Percentiles rank a stretch among this genome's conserved stretches.
Evolutionary conservation across 2,797 vertebrate species (phyloP).

Genomic region (Tauraco hartlaubi): DNA sequence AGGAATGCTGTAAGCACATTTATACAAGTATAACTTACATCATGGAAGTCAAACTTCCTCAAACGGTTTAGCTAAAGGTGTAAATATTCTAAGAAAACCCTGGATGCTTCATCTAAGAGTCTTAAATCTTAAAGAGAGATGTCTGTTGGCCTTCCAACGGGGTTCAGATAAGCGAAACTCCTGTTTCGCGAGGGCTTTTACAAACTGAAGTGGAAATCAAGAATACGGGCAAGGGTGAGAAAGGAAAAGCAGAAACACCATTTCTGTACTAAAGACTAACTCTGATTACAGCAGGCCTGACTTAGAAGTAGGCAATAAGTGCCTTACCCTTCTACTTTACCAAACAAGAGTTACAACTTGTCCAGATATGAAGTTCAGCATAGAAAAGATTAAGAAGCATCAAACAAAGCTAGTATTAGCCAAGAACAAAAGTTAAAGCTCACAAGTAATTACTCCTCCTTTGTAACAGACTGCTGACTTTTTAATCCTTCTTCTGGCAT

Average conservation of each 20-base stretch:
- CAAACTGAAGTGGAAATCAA: neutral
- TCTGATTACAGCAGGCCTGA: neutral
- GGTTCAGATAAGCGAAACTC: neutral
- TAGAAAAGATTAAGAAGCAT: conserved; percentile 11
- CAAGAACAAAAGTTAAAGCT: conserved; percentile 55
- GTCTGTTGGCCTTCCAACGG: neutral
- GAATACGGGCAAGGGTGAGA: neutral
- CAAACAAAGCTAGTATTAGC: neutral
- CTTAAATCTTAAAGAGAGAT: neutral
- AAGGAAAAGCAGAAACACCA: neutral
- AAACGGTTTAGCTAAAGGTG: neutral
- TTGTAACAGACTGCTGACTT: conserved; percentile 57
- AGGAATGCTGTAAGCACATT: neutral
- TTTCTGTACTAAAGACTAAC: neutral
- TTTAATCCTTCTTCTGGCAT: conserved; percentile 58
- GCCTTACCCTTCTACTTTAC: neutral
- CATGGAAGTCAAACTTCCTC: neutral
- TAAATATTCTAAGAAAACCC: neutral
- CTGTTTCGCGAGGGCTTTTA: neutral
- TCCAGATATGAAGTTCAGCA: neutral
- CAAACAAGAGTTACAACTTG: neutral
- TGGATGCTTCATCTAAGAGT: neutral
- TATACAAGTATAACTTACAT: neutral
- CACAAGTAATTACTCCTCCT: conserved; percentile 49
- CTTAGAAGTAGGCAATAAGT: neutral